Percentiles rank a stretch among this genome's conserved stretches.
phyloP scores from a whole-genome alignment of 2,888 invertebrate genomes.

The Apamea epomidion region DNA sequence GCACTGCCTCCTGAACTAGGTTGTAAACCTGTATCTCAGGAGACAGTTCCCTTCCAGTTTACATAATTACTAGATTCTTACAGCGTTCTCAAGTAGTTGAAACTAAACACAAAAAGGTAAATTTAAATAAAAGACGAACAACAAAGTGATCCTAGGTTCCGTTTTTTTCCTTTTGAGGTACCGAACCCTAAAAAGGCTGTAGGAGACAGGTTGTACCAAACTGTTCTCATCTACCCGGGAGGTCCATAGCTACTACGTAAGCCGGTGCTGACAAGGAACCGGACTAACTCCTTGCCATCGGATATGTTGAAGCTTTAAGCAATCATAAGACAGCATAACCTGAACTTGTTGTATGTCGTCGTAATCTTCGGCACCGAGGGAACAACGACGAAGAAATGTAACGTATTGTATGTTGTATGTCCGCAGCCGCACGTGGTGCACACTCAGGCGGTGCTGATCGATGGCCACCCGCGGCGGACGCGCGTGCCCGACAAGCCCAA shows the following conservation, averaged over 20 bases:
- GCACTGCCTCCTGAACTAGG: no score
- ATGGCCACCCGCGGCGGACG: conserved; percentile 92
- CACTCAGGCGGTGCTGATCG: conserved; percentile 75
- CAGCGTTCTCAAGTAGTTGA: no score
- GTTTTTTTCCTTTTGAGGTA: neutral
- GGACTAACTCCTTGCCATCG: neutral
- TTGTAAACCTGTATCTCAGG: no score
- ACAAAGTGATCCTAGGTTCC: neutral
- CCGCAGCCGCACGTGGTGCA: conserved; percentile 85
- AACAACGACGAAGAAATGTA: neutral
- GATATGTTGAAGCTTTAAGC: neutral
- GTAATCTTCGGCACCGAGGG: neutral
- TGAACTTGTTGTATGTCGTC: neutral
- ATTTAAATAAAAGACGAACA: no score
- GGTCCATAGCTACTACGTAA: neutral
- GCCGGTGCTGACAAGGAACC: neutral
- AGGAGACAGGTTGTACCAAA: neutral
- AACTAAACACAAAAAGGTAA: no score
- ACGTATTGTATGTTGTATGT: conserved; percentile 11
- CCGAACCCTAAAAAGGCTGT: neutral
- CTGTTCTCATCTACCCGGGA: neutral
- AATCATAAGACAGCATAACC: neutral
- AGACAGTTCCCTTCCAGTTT: no score
- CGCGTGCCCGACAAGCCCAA: conserved; percentile 98
- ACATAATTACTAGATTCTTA: no score